Percentiles rank a stretch among this genome's conserved stretches.
Conservation (phyloP, 2,113 vertebrate species). For the Tupaia chinensis region DNA sequence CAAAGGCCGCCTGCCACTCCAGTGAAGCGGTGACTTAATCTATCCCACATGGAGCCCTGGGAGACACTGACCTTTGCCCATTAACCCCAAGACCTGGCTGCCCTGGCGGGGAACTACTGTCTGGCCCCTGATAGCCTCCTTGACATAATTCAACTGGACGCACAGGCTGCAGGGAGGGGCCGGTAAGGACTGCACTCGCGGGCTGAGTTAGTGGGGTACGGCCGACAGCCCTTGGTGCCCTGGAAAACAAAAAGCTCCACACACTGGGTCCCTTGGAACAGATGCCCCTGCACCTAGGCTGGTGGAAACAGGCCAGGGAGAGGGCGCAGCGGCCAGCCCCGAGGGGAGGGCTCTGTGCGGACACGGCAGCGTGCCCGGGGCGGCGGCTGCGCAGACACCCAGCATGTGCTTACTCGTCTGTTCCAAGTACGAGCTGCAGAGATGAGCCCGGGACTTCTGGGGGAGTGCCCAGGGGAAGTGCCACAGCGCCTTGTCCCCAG, state of each 20-base stretch:
- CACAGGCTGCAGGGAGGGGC: conserved; percentile 56
- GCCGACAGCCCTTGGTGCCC: neutral
- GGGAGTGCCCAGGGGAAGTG: neutral
- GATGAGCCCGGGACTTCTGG: neutral
- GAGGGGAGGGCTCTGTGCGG: too few species aligned
- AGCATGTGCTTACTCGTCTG: fast-evolving
- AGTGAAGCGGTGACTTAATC: conserved; percentile 85
- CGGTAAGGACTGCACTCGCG: neutral
- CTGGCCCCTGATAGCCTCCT: conserved; percentile 85
- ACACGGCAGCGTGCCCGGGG: too few species aligned
- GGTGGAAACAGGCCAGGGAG: too few species aligned
- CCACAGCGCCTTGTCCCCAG: neutral
- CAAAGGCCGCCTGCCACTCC: conserved; percentile 68
- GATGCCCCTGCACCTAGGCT: fast-evolving
- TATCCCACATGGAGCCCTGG: conserved; percentile 83
- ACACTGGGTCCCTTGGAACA: fast-evolving
- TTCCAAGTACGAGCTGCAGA: neutral
- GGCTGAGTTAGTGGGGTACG: conserved; percentile 47
- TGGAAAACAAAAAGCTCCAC: fast-evolving
- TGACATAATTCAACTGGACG: conserved; percentile 75
- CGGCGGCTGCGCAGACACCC: neutral
- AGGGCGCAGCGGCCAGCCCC: too few species aligned
- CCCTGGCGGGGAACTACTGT: conserved; percentile 85
- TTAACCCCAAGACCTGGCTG: conserved; percentile 85
- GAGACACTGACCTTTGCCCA: conserved; percentile 85